Evolutionary conservation across 2,797 vertebrate species (phyloP), one percentile per base, ranked within the genome.

Genomic region (Mormyrus proboscirostris): DNA sequence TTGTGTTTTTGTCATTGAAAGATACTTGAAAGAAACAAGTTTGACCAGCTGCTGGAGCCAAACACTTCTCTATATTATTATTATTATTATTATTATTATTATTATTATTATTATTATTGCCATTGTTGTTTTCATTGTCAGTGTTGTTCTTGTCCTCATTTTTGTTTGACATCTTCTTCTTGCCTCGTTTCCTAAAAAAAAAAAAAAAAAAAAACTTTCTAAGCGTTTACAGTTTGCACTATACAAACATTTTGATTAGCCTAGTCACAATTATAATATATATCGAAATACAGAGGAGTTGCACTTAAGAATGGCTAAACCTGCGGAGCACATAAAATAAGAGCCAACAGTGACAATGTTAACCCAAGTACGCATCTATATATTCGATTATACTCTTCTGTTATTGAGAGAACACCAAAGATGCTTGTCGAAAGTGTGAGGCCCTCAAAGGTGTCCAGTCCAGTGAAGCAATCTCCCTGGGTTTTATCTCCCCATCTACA

Each of bases 11-110:
- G 93, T 94, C 95, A 96, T 95, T 96, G 96, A 97, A 96, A 98
- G 97, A 99, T 98, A 99, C 98, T 99, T 99, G 98, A 99, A 99
- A 96, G 97, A 97, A 98, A 97, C 94, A 96, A 97, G 97, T 98
- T 99, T 97, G 97, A 97, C 95, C 95, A 96, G 97, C 96, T 99
- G 97, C 97, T 99, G 97, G 97, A 98, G 97, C 97, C 97, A 99
- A 99, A 99, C 97, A 96, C 96, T 97, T 98, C 96, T 98, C 96
- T 97, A 97, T 96, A 94, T 95, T 91, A 93, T 95, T 95, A 92
- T 91, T 90, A 89, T 90, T 91, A 93, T 91, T 94, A 87, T 92
- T 94, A 92, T 94, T 93, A 93, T 92, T 94, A 93, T 90, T 94
- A 93, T 93, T 93, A 91, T 93, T 90, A 53, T 90, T 91, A 90